Evolutionary conservation across 2,888 invertebrate genomes (phyloP).

Genomic region (Euspilapteryx auroguttella): DNA sequence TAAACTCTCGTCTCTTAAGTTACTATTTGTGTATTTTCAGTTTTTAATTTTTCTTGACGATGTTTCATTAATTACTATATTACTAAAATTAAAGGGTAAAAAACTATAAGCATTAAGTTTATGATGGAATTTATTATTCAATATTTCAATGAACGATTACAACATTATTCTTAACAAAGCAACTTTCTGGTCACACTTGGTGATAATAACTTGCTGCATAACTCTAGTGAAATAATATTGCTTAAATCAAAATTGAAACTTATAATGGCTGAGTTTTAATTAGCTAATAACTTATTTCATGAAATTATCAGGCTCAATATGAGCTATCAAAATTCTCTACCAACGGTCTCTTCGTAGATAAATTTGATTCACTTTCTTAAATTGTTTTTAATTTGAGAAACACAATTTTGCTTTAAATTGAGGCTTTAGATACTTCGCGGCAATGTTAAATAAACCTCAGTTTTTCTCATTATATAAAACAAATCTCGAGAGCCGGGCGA

Average conservation of each 20-base stretch:
- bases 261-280: constrained; percentile 44
- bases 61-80: no score
- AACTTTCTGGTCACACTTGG: constrained; percentile 20
- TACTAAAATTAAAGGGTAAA: no score
- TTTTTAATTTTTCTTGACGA: no score
- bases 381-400: no score
- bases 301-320: constrained; percentile 55
- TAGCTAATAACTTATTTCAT: constrained; percentile 38
- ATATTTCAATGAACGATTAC: constrained; percentile 44
- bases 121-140: constrained; percentile 52
- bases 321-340: constrained; percentile 52
- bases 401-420: no score
- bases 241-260: constrained; percentile 31
- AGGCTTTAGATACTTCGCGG: no score
- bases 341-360: constrained; percentile 26
- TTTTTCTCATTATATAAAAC: constrained; percentile 29
- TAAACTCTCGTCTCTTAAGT: no score
- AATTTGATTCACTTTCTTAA: constrained; percentile 28
- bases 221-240: constrained; percentile 12
- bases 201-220: constrained; percentile 23
- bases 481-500: constrained; percentile 54
- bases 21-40: no score
- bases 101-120: constrained; percentile 16
- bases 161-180: constrained; percentile 27
- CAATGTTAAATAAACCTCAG: no score